Base-by-base conservation (phyloP, 2,113 vertebrate species). In the Pipra filicauda region DNA sequence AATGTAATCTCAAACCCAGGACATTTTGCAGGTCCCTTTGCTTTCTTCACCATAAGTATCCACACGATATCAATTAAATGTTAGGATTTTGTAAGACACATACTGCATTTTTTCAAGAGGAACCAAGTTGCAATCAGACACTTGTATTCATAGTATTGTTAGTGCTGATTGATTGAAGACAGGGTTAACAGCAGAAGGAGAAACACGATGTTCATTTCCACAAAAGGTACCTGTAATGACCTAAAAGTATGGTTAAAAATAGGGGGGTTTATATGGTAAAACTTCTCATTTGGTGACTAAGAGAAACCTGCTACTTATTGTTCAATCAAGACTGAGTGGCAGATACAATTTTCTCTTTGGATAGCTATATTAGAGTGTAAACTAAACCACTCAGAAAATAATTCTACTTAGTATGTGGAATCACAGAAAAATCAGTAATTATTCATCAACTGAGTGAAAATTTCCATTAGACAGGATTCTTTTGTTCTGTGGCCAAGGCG, bases 301-400 rank as follows among this genome's bases (percentile, higher is more conserved):
- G 39, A 91, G 61, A 22, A 91, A 95, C 65, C 44, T 80, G 75
- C 33, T 54, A 86, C 66, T 93, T 84, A 73, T 93, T 94, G 89
- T 48, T 96, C 86, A 88, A 71, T 80, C 79, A 84, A 85, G 43
- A 81, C 65, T 88, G 76, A 96, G 51, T 88, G 79, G 54, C 79
- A 95, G 61, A 33, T 91, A 70, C 39, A 92, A 90, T 93, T 89
- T 89, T 94, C 66, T 87, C 70, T 74, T 61, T 2, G 1, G 74
- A 85, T 67, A 75, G 71, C 8, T 49, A 18, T 75, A 55, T 74
- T 61, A 69, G 37, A 64, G 61, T 61, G 52, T 49, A 91, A 94
- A 74, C 39, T 51, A 77, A 94, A 91, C 48, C 51, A 77, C 26
- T 57, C 33, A 82, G 52, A 77, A 70, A 79, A 85, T 75, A 89